phyloP scores from a whole-genome alignment of 2,113 vertebrate species.

The Grallaria varia region DNA sequence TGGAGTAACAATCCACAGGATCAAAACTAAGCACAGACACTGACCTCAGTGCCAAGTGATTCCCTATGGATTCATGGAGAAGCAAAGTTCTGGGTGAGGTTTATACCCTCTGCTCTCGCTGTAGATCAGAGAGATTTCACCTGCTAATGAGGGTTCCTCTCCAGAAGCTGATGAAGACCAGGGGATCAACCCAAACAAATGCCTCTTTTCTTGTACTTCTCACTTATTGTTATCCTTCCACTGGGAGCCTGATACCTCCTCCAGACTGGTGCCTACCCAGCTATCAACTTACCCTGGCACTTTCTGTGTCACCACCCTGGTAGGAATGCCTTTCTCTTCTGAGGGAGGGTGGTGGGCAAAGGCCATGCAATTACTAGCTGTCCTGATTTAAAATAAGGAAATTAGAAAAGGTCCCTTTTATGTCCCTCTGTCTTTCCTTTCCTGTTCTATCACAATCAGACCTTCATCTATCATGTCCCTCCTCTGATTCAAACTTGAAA shows the following conservation, averaged over 20 bases:
- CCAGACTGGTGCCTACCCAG: neutral
- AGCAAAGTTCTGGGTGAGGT: neutral
- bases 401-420: neutral
- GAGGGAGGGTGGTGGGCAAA: neutral
- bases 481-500: neutral
- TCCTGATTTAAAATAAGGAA: neutral
- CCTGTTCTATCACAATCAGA: neutral
- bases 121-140: neutral
- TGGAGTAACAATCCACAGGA: neutral
- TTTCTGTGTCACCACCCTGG: neutral
- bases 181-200: neutral
- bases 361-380: neutral
- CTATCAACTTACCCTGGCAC: neutral
- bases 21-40: neutral
- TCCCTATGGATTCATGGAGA: neutral
- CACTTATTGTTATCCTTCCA: neutral
- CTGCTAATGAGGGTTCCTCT: neutral
- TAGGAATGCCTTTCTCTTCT: neutral
- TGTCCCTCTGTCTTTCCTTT: neutral
- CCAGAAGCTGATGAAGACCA: neutral
- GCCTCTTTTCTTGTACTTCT: neutral
- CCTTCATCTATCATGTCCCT: neutral
- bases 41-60: neutral
- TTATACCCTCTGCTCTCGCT: neutral
- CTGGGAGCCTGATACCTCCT: neutral